These are phyloP conservation scores for Probosciger aterrimus DNA, from an alignment of 2,113 vertebrate genomes.

Conservation along the genomic window DNA sequence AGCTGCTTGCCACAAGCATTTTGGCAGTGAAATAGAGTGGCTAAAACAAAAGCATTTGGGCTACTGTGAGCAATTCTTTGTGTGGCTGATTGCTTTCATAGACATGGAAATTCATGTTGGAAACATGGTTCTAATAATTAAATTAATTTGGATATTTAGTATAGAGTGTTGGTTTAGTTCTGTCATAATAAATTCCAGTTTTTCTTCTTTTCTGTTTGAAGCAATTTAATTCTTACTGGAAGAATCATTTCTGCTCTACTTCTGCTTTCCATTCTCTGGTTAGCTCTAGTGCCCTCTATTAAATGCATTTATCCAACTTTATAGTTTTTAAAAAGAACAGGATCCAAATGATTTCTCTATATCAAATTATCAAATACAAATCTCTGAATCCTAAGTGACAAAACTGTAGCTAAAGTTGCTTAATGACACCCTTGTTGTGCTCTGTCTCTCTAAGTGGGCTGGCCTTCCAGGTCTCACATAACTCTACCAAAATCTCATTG, in stretches of 20 bases:
- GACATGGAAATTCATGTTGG: not conserved
- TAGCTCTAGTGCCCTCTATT: not conserved
- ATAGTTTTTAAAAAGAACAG: not conserved
- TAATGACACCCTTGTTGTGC: not conserved
- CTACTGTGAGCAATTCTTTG: not conserved
- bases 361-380: not conserved
- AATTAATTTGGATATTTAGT: slow-evolving; percentile 8
- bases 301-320: not conserved
- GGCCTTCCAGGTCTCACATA: not conserved
- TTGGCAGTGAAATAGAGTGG: not conserved
- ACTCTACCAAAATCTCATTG: not conserved
- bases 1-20: not conserved
- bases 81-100: not conserved
- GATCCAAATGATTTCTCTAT: not conserved
- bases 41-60: not conserved
- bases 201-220: not conserved
- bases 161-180: not conserved
- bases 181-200: not conserved
- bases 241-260: not conserved
- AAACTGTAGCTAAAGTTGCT: not conserved
- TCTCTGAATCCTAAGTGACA: not conserved
- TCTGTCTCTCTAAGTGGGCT: not conserved
- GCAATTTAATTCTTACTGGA: not conserved
- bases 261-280: not conserved
- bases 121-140: slow-evolving; percentile 19